phyloP scores from a whole-genome alignment of 2,797 vertebrate species.

The Prionace glauca region DNA sequence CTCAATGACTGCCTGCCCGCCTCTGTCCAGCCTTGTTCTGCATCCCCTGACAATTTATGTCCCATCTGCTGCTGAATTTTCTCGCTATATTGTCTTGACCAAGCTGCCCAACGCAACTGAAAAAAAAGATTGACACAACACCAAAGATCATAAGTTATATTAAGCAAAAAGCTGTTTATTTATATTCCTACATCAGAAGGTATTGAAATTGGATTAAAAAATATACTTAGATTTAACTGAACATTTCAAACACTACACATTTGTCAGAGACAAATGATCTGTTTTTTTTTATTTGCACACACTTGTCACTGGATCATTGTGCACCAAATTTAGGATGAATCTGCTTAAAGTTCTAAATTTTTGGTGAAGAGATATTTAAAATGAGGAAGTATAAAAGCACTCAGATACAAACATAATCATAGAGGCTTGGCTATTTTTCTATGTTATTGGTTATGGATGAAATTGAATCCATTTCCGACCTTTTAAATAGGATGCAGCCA shows the following conservation, averaged over 20 bases:
- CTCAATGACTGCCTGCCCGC: neutral
- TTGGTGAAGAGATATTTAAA: neutral
- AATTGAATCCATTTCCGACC: neutral
- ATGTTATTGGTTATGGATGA: neutral
- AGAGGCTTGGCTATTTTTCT: neutral
- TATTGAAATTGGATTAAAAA: neutral
- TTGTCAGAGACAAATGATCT: neutral
- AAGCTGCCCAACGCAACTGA: neutral
- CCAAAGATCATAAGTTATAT: neutral
- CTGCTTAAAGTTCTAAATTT: neutral
- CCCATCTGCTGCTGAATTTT: constrained; percentile 5
- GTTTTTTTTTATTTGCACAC: neutral
- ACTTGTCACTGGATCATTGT: neutral
- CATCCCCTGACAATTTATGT: constrained; percentile 17
- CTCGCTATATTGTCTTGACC: neutral
- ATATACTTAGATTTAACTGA: neutral
- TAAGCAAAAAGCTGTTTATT: neutral
- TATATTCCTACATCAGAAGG: neutral
- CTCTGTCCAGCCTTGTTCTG: neutral
- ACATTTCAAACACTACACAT: neutral
- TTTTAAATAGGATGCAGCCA: neutral
- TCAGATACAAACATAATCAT: neutral
- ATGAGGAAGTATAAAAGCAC: neutral
- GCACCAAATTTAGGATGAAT: neutral
- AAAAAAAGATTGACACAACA: neutral